Conservation (phyloP, 2,888 invertebrate species). For the Pogonocherus hispidulus region DNA sequence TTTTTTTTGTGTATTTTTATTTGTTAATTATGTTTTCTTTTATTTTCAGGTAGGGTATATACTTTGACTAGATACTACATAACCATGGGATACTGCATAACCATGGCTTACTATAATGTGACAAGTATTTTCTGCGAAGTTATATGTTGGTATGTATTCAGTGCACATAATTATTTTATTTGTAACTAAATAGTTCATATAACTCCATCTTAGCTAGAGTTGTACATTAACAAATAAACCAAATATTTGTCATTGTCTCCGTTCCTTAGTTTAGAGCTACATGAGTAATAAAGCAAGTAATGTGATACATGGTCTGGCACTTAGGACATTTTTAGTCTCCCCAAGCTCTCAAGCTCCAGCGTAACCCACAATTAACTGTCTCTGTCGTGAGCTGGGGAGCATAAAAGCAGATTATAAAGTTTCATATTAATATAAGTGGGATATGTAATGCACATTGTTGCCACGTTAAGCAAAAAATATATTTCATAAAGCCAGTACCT, state of each 20-base stretch:
- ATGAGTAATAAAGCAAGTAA: constrained; percentile 47
- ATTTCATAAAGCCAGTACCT: neutral
- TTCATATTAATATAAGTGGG: too few relatives aligned
- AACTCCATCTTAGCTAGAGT: neutral
- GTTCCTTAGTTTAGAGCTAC: constrained; percentile 20
- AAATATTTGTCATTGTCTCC: constrained; percentile 32
- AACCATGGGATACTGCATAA: too few relatives aligned
- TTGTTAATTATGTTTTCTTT: neutral
- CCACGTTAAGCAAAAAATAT: neutral
- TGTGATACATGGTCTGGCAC: constrained; percentile 51
- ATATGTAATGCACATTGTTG: neutral
- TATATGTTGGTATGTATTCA: neutral
- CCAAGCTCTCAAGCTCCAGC: constrained; percentile 6
- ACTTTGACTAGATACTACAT: too few relatives aligned
- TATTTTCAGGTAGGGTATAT: neutral
- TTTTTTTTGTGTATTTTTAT: too few relatives aligned
- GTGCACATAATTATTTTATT: neutral
- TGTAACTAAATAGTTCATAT: neutral
- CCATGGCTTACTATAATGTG: too few relatives aligned
- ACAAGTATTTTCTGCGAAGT: neutral
- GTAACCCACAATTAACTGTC: constrained; percentile 18
- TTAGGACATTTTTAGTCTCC: constrained; percentile 43
- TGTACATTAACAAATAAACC: constrained; percentile 4
- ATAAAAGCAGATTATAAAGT: neutral
- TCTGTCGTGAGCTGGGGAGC: neutral